A percentile compares a stretch with the other conserved stretches of the same genome.
These are phyloP conservation scores for Lagopus leucura DNA, from an alignment of 2,113 vertebrate genomes.

Conservation along the genomic window DNA sequence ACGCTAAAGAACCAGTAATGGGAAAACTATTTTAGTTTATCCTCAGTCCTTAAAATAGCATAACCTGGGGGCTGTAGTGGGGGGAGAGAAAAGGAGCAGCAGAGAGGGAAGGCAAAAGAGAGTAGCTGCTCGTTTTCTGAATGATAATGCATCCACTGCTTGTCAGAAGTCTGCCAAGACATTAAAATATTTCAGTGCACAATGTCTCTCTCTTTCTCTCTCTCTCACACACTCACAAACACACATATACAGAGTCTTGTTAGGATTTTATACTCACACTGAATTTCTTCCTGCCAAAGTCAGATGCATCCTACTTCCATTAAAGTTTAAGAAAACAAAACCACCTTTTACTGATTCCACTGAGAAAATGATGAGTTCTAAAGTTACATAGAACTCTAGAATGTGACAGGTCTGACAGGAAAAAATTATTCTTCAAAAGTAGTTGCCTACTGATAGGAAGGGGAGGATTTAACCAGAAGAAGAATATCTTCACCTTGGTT, in stretches of 20 bases:
- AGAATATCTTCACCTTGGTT: neutral
- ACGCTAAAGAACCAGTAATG: neutral
- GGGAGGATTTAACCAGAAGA: neutral
- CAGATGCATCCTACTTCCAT: neutral
- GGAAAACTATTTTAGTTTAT: neutral
- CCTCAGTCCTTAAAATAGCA: neutral
- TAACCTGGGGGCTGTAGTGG: neutral
- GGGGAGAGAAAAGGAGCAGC: neutral
- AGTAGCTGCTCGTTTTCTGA: neutral
- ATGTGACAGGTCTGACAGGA: neutral
- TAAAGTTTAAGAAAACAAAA: conserved; percentile 17
- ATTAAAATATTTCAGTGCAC: neutral
- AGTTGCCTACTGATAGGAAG: neutral
- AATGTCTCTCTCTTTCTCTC: neutral
- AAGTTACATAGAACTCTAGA: neutral
- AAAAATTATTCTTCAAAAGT: neutral
- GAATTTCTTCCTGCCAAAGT: neutral
- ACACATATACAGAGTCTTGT: neutral
- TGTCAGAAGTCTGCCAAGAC: neutral
- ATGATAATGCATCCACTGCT: neutral
- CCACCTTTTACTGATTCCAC: neutral
- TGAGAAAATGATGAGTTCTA: neutral
- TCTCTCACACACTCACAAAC: neutral
- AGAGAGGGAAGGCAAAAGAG: neutral
- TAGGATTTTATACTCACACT: neutral